phyloP scores from a whole-genome alignment of 2,888 invertebrate genomes.

The Cosmorhoe ocellata region DNA sequence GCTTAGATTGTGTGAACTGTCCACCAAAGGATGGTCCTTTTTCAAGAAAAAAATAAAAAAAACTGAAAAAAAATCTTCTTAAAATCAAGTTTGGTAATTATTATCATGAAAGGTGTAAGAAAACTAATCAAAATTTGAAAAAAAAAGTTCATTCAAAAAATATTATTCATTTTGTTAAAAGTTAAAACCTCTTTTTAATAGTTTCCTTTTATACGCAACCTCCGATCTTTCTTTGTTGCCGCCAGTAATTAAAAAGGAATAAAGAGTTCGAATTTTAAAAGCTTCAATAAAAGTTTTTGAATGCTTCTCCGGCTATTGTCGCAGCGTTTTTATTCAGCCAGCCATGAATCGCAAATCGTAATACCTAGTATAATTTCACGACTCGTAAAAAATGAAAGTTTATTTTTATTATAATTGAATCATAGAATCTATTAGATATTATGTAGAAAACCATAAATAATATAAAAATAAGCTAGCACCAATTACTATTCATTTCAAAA shows the following conservation, averaged over 20 bases:
- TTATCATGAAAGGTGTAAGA: not conserved
- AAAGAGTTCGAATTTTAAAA: conserved; percentile 49
- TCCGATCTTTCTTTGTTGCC: conserved; percentile 62
- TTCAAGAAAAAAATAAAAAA: too few species aligned
- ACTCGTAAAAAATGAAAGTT: too few species aligned
- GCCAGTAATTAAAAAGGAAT: conserved; percentile 62
- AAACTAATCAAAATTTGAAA: not conserved
- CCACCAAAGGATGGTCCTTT: too few species aligned
- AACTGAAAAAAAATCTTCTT: too few species aligned
- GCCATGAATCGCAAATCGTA: not conserved
- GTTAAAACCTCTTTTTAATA: conserved; percentile 23
- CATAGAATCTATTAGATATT: too few species aligned
- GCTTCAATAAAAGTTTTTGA: conserved; percentile 43
- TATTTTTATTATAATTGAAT: too few species aligned
- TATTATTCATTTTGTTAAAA: not conserved
- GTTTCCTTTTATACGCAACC: conserved; percentile 52
- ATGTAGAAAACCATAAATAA: too few species aligned
- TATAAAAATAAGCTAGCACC: too few species aligned
- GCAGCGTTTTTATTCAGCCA: conserved; percentile 18
- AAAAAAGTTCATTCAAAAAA: conserved; percentile 1
- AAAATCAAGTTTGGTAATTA: too few species aligned
- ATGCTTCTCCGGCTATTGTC: conserved; percentile 33
- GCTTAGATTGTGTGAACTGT: too few species aligned
- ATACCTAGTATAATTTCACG: too few species aligned
- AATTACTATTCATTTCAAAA: too few species aligned